Percentiles rank a stretch among this genome's conserved stretches.
These are phyloP conservation scores for Diceros bicornis DNA, from an alignment of 2,797 vertebrate species.

Conservation along the genomic window DNA sequence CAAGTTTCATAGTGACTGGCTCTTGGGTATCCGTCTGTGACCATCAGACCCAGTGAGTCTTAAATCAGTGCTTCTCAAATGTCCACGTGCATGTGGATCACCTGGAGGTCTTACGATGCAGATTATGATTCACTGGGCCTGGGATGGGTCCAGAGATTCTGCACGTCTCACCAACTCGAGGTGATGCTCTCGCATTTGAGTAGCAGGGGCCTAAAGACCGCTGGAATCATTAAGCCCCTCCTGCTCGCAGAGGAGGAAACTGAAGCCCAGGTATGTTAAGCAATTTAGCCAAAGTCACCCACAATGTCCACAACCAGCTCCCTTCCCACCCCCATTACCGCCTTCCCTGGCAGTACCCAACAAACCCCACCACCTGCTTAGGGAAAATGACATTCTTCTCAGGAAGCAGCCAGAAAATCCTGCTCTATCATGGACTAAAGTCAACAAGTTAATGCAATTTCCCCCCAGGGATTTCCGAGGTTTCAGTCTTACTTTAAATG, in stretches of 20 bases:
- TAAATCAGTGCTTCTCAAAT: not conserved
- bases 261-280: not conserved
- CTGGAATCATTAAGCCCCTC: not conserved
- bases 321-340: not conserved
- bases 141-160: not conserved
- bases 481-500: not conserved
- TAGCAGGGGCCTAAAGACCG: not conserved
- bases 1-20: not conserved
- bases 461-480: not conserved
- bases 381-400: not conserved
- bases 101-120: not conserved
- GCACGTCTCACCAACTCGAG: too few species aligned
- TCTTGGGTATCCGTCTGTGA: not conserved
- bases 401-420: not conserved
- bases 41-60: not conserved
- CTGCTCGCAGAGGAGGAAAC: not conserved
- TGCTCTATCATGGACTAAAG: not conserved
- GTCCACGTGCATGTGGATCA: not conserved
- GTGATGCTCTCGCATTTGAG: not conserved
- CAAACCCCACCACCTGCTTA: not conserved
- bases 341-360: not conserved
- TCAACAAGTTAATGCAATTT: not conserved
- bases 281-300: not conserved
- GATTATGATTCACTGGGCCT: not conserved
- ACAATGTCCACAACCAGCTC: not conserved